Conservation (phyloP, 2,888 invertebrate species). For the Euspilapteryx auroguttella region DNA sequence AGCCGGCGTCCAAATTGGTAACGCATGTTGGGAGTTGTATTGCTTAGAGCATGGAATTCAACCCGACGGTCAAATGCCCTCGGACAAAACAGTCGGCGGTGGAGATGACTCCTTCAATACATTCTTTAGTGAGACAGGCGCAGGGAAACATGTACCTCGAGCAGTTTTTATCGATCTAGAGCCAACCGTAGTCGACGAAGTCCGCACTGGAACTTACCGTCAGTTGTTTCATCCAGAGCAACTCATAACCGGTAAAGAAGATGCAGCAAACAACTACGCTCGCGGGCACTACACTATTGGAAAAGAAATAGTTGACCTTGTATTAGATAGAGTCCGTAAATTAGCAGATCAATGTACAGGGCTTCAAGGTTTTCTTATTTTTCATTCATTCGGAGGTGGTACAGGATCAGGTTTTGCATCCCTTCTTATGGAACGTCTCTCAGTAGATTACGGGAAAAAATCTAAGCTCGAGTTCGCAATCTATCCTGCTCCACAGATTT, state of each 20-base stretch:
- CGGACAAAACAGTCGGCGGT: constrained; percentile 77
- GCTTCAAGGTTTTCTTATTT: constrained; percentile 88
- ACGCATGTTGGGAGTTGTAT: constrained; percentile 81
- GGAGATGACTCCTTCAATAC: constrained; percentile 95
- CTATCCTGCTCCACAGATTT: constrained; percentile 91
- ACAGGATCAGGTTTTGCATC: constrained; percentile 95
- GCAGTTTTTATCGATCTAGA: constrained; percentile 95
- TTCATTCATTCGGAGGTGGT: constrained; percentile 92
- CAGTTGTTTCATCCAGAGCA: constrained; percentile 95
- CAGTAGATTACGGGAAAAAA: constrained; percentile 94
- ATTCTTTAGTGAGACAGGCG: constrained; percentile 91
- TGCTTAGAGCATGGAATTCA: constrained; percentile 79
- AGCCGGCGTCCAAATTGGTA: constrained; percentile 60
- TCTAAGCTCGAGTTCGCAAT: constrained; percentile 93
- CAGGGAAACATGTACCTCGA: constrained; percentile 93
- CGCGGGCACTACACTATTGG: constrained; percentile 96
- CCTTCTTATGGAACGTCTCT: constrained; percentile 90
- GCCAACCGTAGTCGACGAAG: constrained; percentile 93
- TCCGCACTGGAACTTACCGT: constrained; percentile 90
- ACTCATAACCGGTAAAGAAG: no score
- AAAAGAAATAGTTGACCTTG: constrained; percentile 89
- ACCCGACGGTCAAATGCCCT: constrained; percentile 89
- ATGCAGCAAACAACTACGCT: constrained; percentile 97
- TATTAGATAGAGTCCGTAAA: constrained; percentile 83
- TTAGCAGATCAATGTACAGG: constrained; percentile 90